Evolutionary conservation across 2,888 invertebrate species (phyloP), one percentile per base, ranked within the genome.

Genomic region (Tipula unca): DNA sequence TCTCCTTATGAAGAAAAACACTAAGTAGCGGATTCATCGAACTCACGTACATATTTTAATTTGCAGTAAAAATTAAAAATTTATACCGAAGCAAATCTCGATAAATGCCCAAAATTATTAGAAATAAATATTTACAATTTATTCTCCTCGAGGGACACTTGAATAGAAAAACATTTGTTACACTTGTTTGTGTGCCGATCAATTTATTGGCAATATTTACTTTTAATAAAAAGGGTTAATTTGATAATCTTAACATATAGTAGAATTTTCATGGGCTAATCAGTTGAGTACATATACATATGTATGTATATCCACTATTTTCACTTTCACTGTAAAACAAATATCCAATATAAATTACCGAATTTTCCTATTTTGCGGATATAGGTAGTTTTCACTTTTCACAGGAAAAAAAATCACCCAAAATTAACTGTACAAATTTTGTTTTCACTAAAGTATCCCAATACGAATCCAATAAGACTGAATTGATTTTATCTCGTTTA

Each of bases 21-120:
- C 13, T 13, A 69, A 20, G 25, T 13, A 0, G 10, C 20, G 25
- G 20, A 69, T 69, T 69, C 25, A 69, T 25, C 69, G n/a, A 14
- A 83, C 29, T 83, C 83, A 83, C 83, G 83, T 83, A 83, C 83
- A 32, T 83, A 32, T 32, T 35, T 83, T 83, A 29, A 83, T 83
- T 83, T 83, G 32, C 83, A 83, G 83, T 83, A 83, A 83, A 83
- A 83, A 83, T 83, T 32, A 83, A 83, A 83, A 29, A 83, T 83
- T 83, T 29, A 83, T 83, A n/a, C 69, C 25, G 3, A 69, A 25
- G 10, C 6, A 69, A 69, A 69, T 69, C 69, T 69, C 69, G 10
- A 69, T 69, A 25, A 69, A 69, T 69, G 10, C 25, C 69, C 69
- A 20, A 69, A 69, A 69, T 25, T 48, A 69, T 69, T 69, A 69